Evolutionary conservation across 1,140 invertebrate genomes (phyloP).

Genomic region (Macrostomum lignano): DNA sequence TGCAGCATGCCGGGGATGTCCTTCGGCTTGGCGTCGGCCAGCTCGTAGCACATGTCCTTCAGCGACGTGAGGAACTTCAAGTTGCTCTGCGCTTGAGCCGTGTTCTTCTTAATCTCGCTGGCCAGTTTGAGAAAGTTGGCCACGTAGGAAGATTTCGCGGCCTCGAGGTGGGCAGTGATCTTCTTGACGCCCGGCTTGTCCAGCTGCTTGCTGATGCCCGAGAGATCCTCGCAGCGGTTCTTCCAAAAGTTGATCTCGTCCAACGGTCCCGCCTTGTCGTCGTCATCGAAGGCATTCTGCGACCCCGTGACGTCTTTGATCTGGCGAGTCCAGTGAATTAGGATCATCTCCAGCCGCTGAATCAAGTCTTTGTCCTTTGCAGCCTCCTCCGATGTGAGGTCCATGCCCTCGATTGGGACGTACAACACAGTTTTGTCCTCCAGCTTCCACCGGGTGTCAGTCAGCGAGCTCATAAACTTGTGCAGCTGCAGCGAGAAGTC

Average conservation of each 20-base stretch:
- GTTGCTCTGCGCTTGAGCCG: slow-evolving; percentile 44
- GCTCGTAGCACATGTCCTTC: slow-evolving; percentile 37
- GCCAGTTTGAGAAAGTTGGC: slow-evolving; percentile 35
- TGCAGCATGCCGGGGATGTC: slow-evolving; percentile 38
- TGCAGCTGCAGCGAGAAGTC: slow-evolving; percentile 45
- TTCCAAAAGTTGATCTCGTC: slow-evolving; percentile 64
- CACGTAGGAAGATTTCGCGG: slow-evolving; percentile 47
- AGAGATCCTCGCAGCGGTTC: slow-evolving; percentile 48
- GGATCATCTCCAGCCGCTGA: slow-evolving; percentile 42
- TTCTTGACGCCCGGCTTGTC: slow-evolving; percentile 38
- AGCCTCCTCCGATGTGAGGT: slow-evolving; percentile 33
- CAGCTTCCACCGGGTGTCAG: slow-evolving; percentile 49
- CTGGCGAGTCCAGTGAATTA: slow-evolving; percentile 50
- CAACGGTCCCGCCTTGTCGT: slow-evolving; percentile 42
- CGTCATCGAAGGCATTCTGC: slow-evolving; percentile 36
- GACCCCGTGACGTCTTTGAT: slow-evolving; percentile 47
- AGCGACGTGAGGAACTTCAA: slow-evolving; percentile 46
- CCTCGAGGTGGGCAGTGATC: slow-evolving; percentile 40
- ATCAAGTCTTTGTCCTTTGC: slow-evolving; percentile 43
- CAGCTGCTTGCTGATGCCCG: slow-evolving; percentile 42
- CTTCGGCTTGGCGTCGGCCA: slow-evolving; percentile 35
- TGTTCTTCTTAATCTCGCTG: slow-evolving; percentile 26
- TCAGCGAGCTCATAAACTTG: slow-evolving; percentile 44
- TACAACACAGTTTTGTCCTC: slow-evolving; percentile 49
- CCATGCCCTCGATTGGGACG: slow-evolving; percentile 41